Conservation (phyloP, 1,140 invertebrate genomes). For the Philotrypesis tridentata region DNA sequence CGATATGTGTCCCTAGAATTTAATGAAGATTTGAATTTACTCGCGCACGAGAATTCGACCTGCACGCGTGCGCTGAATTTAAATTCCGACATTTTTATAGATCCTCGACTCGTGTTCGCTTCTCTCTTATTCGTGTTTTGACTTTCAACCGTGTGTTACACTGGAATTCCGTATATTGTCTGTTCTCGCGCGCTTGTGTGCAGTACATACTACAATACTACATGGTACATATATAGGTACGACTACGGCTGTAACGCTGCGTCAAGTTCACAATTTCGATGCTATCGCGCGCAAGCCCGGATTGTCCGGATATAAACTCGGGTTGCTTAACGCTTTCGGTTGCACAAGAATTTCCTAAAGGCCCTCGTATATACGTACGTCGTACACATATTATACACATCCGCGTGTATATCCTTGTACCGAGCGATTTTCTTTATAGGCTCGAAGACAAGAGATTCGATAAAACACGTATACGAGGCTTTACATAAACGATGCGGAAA, state of each 20-base stretch:
- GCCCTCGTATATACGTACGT: no score
- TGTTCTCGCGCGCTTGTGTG: not conserved
- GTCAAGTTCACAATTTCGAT: not conserved
- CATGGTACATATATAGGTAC: no score
- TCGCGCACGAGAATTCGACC: no score
- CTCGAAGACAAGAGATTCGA: not conserved
- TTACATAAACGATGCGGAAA: not conserved
- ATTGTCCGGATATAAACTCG: not conserved
- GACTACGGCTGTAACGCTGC: no score
- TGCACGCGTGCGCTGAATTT: not conserved
- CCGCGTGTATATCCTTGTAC: no score
- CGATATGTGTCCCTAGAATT: no score
- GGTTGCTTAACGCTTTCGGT: not conserved
- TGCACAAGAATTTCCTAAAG: not conserved
- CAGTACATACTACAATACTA: no score
- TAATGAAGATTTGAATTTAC: no score
- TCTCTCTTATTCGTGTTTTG: not conserved
- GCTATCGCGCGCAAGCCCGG: not conserved
- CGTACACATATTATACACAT: no score
- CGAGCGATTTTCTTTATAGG: no score
- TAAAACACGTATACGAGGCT: not conserved
- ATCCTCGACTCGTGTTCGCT: no score
- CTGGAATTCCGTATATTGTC: not conserved
- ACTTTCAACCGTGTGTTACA: not conserved
- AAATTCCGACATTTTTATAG: not conserved